These are phyloP conservation scores for Macroteleia sp. DNA, from an alignment of 2,888 invertebrate genomes.

Conservation along the genomic window DNA sequence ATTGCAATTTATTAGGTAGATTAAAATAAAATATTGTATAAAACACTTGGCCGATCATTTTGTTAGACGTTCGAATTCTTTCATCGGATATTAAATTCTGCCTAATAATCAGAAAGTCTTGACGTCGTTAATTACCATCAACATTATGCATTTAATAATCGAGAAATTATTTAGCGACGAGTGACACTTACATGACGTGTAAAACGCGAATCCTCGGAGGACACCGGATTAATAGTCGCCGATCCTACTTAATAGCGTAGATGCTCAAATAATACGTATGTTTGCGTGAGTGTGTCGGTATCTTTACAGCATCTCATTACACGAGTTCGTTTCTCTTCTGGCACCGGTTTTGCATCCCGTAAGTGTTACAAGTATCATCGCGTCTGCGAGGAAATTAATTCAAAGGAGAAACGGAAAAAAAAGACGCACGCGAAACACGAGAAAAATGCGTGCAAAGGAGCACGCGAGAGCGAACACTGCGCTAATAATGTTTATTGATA, in stretches of 20 bases:
- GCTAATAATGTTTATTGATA: too few species aligned
- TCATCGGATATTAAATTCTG: not conserved
- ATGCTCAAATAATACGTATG: slow-evolving; percentile 42
- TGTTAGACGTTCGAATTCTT: too few species aligned
- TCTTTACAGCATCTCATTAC: slow-evolving; percentile 58
- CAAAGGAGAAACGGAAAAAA: slow-evolving; percentile 19
- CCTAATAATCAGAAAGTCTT: slow-evolving; percentile 20
- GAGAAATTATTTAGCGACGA: slow-evolving; percentile 30
- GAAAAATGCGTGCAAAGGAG: slow-evolving; percentile 30
- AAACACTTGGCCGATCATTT: too few species aligned
- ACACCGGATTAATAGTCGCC: slow-evolving; percentile 30
- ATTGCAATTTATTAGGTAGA: too few species aligned
- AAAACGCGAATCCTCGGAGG: slow-evolving; percentile 22
- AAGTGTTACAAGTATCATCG: slow-evolving; percentile 59
- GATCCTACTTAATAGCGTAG: slow-evolving; percentile 53
- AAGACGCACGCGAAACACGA: slow-evolving; percentile 16
- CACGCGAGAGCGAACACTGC: too few species aligned
- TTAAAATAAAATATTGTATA: too few species aligned
- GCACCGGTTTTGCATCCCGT: slow-evolving; percentile 52
- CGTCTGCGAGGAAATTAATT: slow-evolving; percentile 49
- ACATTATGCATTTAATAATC: slow-evolving; percentile 11
- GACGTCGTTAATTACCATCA: slow-evolving; percentile 20
- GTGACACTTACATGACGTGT: slow-evolving; percentile 49
- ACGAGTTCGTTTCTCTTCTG: slow-evolving; percentile 55
- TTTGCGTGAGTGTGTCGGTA: slow-evolving; percentile 42